Base-by-base conservation (phyloP, 2,113 vertebrate genomes). In the Theropithecus gelada region DNA sequence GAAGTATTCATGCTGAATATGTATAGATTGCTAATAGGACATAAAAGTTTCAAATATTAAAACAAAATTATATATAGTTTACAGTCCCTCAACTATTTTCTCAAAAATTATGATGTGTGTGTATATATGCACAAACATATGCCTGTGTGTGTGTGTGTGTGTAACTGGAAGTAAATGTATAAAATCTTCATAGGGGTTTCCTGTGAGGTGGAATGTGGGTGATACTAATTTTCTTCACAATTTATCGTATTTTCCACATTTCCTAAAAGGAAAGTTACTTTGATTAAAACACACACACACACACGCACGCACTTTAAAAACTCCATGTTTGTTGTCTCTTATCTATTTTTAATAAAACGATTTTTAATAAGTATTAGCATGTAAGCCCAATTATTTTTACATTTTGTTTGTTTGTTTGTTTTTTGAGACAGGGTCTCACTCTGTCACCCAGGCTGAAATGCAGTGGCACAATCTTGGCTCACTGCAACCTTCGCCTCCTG, bases 301-400 rank as follows among this genome's bases (percentile, higher is more conserved):
- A 18, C 16, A 18, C 14, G 1, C 13, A 11, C 32, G 10, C 20
- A 14, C 4, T 25, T 12, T 22, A 88, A 94, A 18, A 68, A 57
- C n/a, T 78, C 8, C 59, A 0, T 64, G 30, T 92, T 81, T 38
- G 22, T 52, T 75, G 85, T n/a, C 25, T 91, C 30, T 52, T 92
- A 78, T 68, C 43, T 18, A 38, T 78, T 93, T 85, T 64, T 82
- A 84, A 93, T 92, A 92, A 88, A 96, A 81, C 38, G 5, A 6
- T 70, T 90, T 45, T 52, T 57, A 38, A 73, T 70, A 43, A 75
- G 59, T 90, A 73, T 3, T 64, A 75, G 40, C 43, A 68, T 94
- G 8, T 22, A 76, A 32, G 40, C 32, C 38, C 89, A 68, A 90
- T 88, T 91, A 48, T 82, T 86, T 78, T 89, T 68, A 61, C 50